Evolutionary conservation across 2,113 vertebrate species (phyloP).

Genomic region (Mobula birostris): DNA sequence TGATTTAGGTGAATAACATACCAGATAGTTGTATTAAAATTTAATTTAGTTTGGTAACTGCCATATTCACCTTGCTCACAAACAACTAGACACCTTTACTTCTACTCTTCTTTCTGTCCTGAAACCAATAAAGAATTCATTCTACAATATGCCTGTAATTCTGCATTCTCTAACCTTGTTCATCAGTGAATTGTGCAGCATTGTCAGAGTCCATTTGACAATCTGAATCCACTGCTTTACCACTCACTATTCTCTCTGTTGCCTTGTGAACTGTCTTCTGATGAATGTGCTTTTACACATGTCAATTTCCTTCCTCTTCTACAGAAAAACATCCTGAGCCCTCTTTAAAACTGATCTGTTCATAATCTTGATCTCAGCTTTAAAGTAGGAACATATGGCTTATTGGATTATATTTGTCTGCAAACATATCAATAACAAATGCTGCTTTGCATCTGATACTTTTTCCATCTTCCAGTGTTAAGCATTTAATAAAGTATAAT

Average conservation of each 20-base stretch:
- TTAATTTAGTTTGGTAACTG: background rate
- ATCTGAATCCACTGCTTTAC: too few species aligned
- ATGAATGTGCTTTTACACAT: background rate
- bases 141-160: too few species aligned
- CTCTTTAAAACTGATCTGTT: background rate
- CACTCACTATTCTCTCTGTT: too few species aligned
- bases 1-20: background rate
- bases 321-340: background rate
- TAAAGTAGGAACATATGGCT: background rate
- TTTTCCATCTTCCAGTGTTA: background rate
- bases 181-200: too few species aligned
- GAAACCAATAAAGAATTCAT: too few species aligned
- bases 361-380: background rate
- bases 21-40: background rate
- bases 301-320: background rate
- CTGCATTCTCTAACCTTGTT: too few species aligned
- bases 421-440: background rate
- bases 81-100: too few species aligned
- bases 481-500: background rate
- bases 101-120: too few species aligned
- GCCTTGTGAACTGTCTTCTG: background rate
- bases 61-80: background rate
- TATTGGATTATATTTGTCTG: background rate
- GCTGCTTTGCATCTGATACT: background rate
- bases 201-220: too few species aligned